These are phyloP conservation scores for Smittia aterrima DNA, from an alignment of 2,888 invertebrate species.

Conservation along the genomic window DNA sequence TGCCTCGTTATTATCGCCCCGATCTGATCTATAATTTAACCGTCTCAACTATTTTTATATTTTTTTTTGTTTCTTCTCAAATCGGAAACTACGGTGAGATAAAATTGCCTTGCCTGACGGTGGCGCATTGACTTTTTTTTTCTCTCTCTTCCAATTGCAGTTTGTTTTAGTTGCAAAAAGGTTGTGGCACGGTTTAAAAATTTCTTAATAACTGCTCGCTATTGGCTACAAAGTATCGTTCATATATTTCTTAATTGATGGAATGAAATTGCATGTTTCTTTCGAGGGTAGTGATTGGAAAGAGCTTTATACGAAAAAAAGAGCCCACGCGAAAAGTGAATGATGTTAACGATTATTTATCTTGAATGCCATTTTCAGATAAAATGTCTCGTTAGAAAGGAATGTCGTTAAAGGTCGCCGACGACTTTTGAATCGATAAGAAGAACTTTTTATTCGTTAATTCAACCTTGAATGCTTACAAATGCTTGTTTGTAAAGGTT, in stretches of 20 bases:
- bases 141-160: neutral
- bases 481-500: too few relatives aligned
- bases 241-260: neutral
- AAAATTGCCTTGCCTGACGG: neutral
- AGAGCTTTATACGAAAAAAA: too few relatives aligned
- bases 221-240: neutral
- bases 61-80: neutral
- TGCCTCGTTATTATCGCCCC: neutral
- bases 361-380: too few relatives aligned
- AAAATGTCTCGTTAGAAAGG: too few relatives aligned
- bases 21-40: neutral
- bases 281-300: too few relatives aligned
- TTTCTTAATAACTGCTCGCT: neutral
- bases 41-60: neutral
- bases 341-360: too few relatives aligned
- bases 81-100: neutral
- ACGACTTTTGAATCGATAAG: too few relatives aligned
- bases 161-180: neutral
- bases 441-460: too few relatives aligned
- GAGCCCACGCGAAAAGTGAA: too few relatives aligned
- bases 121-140: neutral
- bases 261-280: too few relatives aligned
- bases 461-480: too few relatives aligned
- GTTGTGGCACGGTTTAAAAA: neutral
- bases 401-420: too few relatives aligned